Evolutionary conservation across 2,113 vertebrate genomes (phyloP).

Genomic region (Rattus norvegicus): GRCr8 NC_086022.1:107544501-107545000

Average conservation of each 20-base stretch:
- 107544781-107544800: background rate
- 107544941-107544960: background rate
- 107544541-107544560: background rate
- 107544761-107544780: background rate
- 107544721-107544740: background rate
- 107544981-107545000: background rate
- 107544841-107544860: background rate
- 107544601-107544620: background rate
- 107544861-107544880: background rate
- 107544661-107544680: background rate
- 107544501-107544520: constrained; percentile 22
- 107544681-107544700: background rate
- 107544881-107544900: background rate
- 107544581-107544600: background rate
- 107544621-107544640: background rate
- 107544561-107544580: background rate
- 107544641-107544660: background rate
- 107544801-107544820: background rate
- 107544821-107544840: background rate
- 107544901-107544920: background rate
- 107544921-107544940: background rate
- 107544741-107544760: background rate
- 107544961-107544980: background rate
- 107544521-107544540: background rate
- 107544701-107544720: background rate